phyloP scores from a whole-genome alignment of 2,888 invertebrate species.

The Sussaba pulchella region DNA sequence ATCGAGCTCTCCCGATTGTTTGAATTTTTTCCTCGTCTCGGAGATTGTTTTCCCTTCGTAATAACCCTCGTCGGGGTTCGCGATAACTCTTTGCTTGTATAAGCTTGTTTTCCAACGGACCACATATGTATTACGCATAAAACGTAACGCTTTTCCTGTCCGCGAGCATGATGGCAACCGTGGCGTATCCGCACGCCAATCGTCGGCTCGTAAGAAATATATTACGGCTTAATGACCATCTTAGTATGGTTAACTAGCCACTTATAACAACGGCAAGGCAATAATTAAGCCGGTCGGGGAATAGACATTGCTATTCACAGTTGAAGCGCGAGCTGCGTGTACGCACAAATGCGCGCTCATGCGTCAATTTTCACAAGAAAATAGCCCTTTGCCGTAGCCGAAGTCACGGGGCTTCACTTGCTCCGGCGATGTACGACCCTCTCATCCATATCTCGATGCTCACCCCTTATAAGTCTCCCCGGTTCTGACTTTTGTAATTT shows the following conservation, averaged over 20 bases:
- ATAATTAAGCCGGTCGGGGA: constrained; percentile 78
- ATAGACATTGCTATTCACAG: constrained; percentile 59
- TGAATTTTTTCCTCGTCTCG: background rate
- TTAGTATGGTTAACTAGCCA: constrained; percentile 82
- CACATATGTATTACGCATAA: constrained; percentile 25
- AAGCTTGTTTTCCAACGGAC: background rate
- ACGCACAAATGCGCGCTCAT: constrained; percentile 80
- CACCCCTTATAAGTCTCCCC: constrained; percentile 16
- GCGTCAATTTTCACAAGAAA: constrained; percentile 80
- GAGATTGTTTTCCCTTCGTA: background rate
- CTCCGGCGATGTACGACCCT: constrained; percentile 23
- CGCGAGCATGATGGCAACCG: constrained; percentile 52
- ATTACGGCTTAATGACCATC: constrained; percentile 81
- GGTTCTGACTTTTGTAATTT: background rate
- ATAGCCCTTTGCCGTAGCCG: constrained; percentile 68
- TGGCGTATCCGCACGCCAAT: constrained; percentile 70
- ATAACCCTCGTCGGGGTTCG: background rate
- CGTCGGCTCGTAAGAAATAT: constrained; percentile 74
- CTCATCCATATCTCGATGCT: constrained; percentile 59
- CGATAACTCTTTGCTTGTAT: constrained; percentile 31
- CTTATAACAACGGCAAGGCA: constrained; percentile 78
- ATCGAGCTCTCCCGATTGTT: constrained; percentile 51
- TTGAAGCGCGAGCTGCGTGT: constrained; percentile 74
- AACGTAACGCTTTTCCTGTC: constrained; percentile 70
- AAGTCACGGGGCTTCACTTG: constrained; percentile 50